Percentiles rank a stretch among this genome's conserved stretches.
Conservation (phyloP, 2,113 vertebrate genomes). For the Malurus melanocephalus region DNA sequence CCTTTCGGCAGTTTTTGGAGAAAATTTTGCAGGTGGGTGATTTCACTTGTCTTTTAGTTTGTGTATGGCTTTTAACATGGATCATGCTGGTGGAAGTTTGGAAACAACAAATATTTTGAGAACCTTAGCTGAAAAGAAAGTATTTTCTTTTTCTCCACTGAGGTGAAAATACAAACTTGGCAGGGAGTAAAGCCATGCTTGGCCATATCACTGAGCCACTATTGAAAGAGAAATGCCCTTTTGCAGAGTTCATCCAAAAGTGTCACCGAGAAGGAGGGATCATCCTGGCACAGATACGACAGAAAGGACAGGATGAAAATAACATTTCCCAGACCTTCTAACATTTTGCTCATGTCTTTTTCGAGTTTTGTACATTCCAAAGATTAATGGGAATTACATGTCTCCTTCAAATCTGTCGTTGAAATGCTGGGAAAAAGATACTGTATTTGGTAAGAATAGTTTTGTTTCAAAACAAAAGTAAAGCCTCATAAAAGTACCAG, state of each 20-base stretch:
- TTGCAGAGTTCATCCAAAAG: slow-evolving; percentile 7
- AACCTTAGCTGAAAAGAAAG: not conserved
- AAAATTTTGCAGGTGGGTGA: slow-evolving; percentile 9
- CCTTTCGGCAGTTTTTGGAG: not conserved
- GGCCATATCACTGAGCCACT: not conserved
- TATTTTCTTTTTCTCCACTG: slow-evolving; percentile 16
- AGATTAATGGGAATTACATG: not conserved
- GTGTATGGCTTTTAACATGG: not conserved
- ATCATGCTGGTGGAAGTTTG: not conserved
- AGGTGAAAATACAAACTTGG: slow-evolving; percentile 5
- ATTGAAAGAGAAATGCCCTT: slow-evolving; percentile 20
- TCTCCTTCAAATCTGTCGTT: not conserved
- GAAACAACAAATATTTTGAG: slow-evolving; percentile 31
- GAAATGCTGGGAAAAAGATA: not conserved
- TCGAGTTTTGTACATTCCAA: not conserved
- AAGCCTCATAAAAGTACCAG: not conserved
- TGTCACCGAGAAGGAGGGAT: not conserved
- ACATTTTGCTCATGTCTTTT: not conserved
- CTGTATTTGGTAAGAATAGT: not conserved
- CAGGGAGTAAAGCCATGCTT: not conserved
- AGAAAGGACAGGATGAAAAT: not conserved
- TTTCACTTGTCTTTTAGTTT: not conserved
- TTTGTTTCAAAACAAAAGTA: not conserved
- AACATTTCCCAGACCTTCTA: not conserved
- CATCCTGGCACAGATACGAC: not conserved